Evolutionary conservation across 1,140 invertebrate genomes (phyloP), one percentile per base, ranked within the genome.

Genomic region (Pseudomyrmex pallidus): DNA sequence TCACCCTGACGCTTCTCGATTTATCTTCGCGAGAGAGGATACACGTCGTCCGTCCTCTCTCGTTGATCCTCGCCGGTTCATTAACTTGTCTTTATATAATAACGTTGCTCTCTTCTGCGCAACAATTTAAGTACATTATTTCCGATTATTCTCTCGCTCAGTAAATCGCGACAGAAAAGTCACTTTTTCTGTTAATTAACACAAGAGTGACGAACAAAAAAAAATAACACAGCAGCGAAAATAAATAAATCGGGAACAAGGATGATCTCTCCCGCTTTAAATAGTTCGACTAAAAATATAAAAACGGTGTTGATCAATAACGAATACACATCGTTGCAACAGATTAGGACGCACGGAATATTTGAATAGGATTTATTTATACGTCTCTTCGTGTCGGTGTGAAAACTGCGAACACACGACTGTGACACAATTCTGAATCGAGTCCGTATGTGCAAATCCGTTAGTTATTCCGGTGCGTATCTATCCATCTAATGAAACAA

Each of bases 11-110:
- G 46, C 57, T 80, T 22, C 25, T 61, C 22, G 63, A 82, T 82
- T 82, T 63, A 74, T 82, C 59, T 86, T 48, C 48, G 12, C 50
- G 61, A 64, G 12, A 61, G 20, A 56, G 63, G 52, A 74, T 35
- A 35, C 0, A 12, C 44, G 57, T 61, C 22, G 50, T 68, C 46
- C 12, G 7, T 54, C 10, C 12, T 59, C 12, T 59, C 66, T 80
- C 67, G 35, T 35, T 35, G 9, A 59, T 68, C 44, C 17, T 72
- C 5, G 17, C 68, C 54, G 66, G 46, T 61, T 80, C 76, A 59
- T 80, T 80, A 70, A 80, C 20, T 20, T 20, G 25, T 13, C 20
- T 12, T 15, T 70, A 54, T 59, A 72, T 80, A 52, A 10, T 72
- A 35, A 17, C 44, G 64, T 54, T 48, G 70, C 67, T 46, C 52